These are phyloP conservation scores for Archips xylosteana DNA, from an alignment of 2,888 invertebrate genomes.

Conservation along the genomic window DNA sequence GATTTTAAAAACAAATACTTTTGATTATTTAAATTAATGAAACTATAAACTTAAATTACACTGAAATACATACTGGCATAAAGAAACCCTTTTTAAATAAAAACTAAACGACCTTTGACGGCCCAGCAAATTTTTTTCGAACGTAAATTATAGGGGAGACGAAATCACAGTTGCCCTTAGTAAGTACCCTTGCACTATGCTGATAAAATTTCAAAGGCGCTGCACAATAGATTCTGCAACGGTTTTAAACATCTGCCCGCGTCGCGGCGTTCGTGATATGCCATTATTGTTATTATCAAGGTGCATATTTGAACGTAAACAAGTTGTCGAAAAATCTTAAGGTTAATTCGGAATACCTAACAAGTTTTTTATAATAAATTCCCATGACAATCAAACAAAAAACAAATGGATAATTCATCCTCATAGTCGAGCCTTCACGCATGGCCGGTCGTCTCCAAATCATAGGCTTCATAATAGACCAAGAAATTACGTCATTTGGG, in stretches of 20 bases:
- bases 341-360: conserved; percentile 23
- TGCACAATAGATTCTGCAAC: conserved; percentile 79
- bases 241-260: conserved; percentile 82
- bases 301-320: conserved; percentile 43
- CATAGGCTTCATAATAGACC: conserved; percentile 68
- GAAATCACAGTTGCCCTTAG: conserved; percentile 68
- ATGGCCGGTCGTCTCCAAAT: conserved; percentile 63
- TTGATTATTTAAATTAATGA: neutral
- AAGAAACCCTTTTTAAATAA: neutral
- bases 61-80: neutral
- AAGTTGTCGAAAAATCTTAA: conserved; percentile 22
- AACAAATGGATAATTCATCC: conserved; percentile 65
- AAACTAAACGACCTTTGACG: conserved; percentile 9
- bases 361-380: conserved; percentile 50
- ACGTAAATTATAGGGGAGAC: conserved; percentile 67
- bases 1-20: neutral
- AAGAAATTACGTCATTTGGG: conserved; percentile 75
- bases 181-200: conserved; percentile 60
- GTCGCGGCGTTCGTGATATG: conserved; percentile 55
- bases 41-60: neutral
- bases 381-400: conserved; percentile 69
- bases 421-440: conserved; percentile 69
- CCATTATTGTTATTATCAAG: conserved; percentile 60
- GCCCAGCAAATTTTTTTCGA: conserved; percentile 37
- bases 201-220: conserved; percentile 39